Evolutionary conservation across 1,140 invertebrate species (phyloP).

Genomic region (Zaprionus gabonicus): DNA sequence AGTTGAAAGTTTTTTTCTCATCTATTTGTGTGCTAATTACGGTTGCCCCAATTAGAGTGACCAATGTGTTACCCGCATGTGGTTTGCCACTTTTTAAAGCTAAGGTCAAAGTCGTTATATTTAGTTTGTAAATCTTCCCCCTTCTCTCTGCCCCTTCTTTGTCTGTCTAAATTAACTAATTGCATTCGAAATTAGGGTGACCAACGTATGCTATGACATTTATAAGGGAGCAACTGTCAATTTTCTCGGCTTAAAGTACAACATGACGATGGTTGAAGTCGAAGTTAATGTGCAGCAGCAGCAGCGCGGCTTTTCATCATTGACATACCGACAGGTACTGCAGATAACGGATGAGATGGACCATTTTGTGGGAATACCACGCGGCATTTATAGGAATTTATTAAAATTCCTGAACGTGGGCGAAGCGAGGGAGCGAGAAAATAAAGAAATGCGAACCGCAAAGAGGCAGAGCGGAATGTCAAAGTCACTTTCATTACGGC

Average conservation of each 20-base stretch:
- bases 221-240: background rate
- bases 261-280: background rate
- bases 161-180: background rate
- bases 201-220: background rate
- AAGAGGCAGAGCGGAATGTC: constrained; percentile 48
- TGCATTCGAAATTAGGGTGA: background rate
- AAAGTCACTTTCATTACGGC: constrained; percentile 59
- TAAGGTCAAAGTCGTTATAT: background rate
- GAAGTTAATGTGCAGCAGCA: background rate
- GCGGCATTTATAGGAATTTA: constrained; percentile 35
- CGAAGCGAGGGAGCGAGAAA: background rate
- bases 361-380: constrained; percentile 2
- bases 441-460: constrained; percentile 37
- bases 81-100: background rate
- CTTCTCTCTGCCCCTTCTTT: background rate
- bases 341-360: background rate
- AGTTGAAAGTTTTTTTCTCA: background rate
- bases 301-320: background rate
- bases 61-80: background rate
- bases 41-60: background rate
- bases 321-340: background rate
- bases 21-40: background rate
- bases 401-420: constrained; percentile 33
- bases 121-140: background rate
- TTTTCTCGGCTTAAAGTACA: background rate